phyloP scores from a whole-genome alignment of 2,888 invertebrate genomes.

The Cryptus viduatorius region DNA sequence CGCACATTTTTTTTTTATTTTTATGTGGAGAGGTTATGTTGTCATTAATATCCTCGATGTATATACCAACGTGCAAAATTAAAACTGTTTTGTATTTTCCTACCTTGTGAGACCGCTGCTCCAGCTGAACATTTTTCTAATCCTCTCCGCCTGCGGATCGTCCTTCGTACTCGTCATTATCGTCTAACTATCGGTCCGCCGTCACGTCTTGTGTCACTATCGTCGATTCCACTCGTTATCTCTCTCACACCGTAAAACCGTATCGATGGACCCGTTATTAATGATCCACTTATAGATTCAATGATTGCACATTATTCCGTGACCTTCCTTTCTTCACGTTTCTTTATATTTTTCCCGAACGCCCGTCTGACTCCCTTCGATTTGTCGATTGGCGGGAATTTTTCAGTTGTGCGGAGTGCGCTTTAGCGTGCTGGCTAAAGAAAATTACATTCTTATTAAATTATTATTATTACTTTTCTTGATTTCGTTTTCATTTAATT shows the following conservation, averaged over 20 bases:
- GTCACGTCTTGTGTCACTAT: slow-evolving; percentile 38
- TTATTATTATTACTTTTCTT: no score
- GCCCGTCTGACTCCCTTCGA: background rate
- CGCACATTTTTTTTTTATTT: background rate
- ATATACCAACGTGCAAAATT: background rate
- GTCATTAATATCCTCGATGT: background rate
- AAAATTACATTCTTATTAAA: background rate
- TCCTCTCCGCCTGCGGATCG: slow-evolving; percentile 84
- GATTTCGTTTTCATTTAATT: no score
- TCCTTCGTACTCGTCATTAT: slow-evolving; percentile 77
- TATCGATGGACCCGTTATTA: slow-evolving; percentile 32
- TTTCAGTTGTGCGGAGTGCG: slow-evolving; percentile 23
- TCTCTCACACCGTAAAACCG: slow-evolving; percentile 14
- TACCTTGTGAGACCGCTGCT: slow-evolving; percentile 85
- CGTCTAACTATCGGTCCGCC: slow-evolving; percentile 26
- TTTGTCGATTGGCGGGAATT: slow-evolving; percentile 12
- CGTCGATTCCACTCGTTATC: slow-evolving; percentile 1
- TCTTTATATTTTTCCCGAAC: background rate
- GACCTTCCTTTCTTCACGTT: background rate
- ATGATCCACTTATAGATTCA: slow-evolving; percentile 41
- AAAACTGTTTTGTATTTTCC: slow-evolving; percentile 32
- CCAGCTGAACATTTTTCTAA: slow-evolving; percentile 89
- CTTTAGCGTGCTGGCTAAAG: background rate
- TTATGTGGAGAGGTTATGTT: background rate
- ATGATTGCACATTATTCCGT: slow-evolving; percentile 55